These are phyloP conservation scores for Cotesia congregata DNA, from an alignment of 2,888 invertebrate species.

Conservation along the genomic window DNA sequence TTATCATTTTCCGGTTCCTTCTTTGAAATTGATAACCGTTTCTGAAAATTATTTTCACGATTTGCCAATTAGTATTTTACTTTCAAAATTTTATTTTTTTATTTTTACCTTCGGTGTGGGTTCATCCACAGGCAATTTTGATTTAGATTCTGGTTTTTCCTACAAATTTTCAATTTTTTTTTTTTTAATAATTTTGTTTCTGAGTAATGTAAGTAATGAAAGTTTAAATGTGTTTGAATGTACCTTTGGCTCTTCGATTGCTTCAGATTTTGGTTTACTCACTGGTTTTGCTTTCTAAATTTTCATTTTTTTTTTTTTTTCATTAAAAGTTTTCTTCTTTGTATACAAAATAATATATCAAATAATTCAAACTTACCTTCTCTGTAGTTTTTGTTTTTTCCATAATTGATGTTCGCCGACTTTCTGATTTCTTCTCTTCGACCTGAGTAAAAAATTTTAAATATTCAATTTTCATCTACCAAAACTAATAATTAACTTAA, in stretches of 20 bases:
- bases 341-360: neutral
- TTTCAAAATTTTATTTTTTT: neutral
- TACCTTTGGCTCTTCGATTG: conserved; percentile 55
- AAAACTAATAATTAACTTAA: neutral
- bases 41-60: conserved; percentile 43
- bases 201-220: neutral
- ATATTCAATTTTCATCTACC: conserved; percentile 4
- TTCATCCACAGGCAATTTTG: conserved; percentile 47
- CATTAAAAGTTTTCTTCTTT: neutral
- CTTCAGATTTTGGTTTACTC: conserved; percentile 51
- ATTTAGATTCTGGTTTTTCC: conserved; percentile 47
- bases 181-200: conserved; percentile 10
- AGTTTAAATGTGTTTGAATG: neutral
- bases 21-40: conserved; percentile 49
- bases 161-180: conserved; percentile 43
- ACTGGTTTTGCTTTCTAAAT: conserved; percentile 54
- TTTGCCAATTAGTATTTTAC: conserved; percentile 24
- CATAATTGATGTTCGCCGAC: conserved; percentile 70
- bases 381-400: conserved; percentile 64
- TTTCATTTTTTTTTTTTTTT: conserved; percentile 38
- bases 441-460: conserved; percentile 48
- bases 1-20: conserved; percentile 40
- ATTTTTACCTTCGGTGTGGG: conserved; percentile 53
- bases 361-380: conserved; percentile 52
- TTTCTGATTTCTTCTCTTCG: conserved; percentile 72